These are phyloP conservation scores for Pristionchus japonicus DNA, from an alignment of 2,888 invertebrate species.

Conservation along the genomic window DNA sequence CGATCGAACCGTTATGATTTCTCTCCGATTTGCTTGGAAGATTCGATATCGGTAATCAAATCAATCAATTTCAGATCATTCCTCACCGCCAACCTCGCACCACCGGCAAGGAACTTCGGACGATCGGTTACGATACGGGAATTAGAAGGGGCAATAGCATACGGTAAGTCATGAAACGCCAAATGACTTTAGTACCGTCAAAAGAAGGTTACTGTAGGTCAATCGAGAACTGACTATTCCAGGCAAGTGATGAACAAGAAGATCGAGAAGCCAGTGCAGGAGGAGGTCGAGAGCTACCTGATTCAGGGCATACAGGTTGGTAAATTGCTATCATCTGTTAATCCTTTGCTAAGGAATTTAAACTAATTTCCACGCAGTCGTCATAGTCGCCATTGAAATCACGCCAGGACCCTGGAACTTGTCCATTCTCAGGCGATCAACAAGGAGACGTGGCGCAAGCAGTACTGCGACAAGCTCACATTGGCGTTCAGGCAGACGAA, in stretches of 20 bases:
- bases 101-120: slow-evolving; percentile 87
- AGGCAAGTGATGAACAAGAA: slow-evolving; percentile 49
- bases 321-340: too few relatives aligned
- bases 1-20: too few relatives aligned
- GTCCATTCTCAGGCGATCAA: slow-evolving; percentile 79
- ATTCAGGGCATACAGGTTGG: slow-evolving; percentile 92
- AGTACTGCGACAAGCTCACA: slow-evolving; percentile 87
- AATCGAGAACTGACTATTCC: neutral
- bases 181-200: neutral
- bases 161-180: slow-evolving; percentile 29
- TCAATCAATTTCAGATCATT: slow-evolving; percentile 43
- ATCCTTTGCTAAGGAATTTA: too few relatives aligned
- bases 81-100: slow-evolving; percentile 27
- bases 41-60: too few relatives aligned
- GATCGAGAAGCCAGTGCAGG: slow-evolving; percentile 76
- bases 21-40: too few relatives aligned
- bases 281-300: slow-evolving; percentile 85
- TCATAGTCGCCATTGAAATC: too few relatives aligned
- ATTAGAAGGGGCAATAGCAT: slow-evolving; percentile 51
- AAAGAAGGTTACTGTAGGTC: neutral
- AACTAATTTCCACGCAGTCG: too few relatives aligned
- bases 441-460: slow-evolving; percentile 72
- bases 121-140: slow-evolving; percentile 84
- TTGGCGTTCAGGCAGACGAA: slow-evolving; percentile 87
- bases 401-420: too few relatives aligned